Base-by-base conservation (phyloP, 1,140 invertebrate species). In the Hormaphis cornu region DNA sequence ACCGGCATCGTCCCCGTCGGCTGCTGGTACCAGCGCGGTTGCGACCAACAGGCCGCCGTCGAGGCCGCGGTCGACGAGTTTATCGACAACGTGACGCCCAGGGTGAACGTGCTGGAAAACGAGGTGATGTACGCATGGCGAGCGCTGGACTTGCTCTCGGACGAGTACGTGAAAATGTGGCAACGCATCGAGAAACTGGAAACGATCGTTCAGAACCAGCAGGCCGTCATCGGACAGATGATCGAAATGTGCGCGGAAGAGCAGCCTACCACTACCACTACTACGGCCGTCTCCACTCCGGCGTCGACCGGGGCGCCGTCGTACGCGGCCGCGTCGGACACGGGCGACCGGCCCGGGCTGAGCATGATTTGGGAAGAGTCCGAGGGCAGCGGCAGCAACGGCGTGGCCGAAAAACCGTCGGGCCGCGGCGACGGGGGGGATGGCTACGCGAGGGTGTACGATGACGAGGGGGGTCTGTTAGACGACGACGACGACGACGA, bases 121-220 rank as follows among this genome's bases (percentile, higher is more conserved):
- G 48, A 54, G 18, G 48, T 54, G n/a, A 56, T 46, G 44, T 48
- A 91, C 75, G 92, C 92, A 1, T 95, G 92, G 92, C 83, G 91
- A 71, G 90, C 92, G 2, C 79, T 96, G 61, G 91, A 95, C 76
- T 82, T 95, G 40, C 83, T 96, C 7, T 93, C 90, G 20, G 89
- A 91, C 74, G 93, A 95, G 76, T 95, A 94, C 75, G 88, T 93
- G 16, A 90, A 91, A 76, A 95, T 96, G 87, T 95, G 92, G 92
- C 89, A 92, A 76, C 82, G 91, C 61, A 81, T 96, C 52, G 92
- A 96, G 75, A 91, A 93, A 78, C 79, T 95, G n/a, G 93, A 96
- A 77, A 85, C 88, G 42, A 82, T 95, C 48, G 81, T 95, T 1
- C 88, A 87, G 75, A 90, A 95, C 75, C 92, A 95, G 78, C 92